A percentile compares a stretch with the other conserved stretches of the same genome.
Evolutionary conservation across 2,797 vertebrate species (phyloP).

Genomic region (Myotis myotis): DNA sequence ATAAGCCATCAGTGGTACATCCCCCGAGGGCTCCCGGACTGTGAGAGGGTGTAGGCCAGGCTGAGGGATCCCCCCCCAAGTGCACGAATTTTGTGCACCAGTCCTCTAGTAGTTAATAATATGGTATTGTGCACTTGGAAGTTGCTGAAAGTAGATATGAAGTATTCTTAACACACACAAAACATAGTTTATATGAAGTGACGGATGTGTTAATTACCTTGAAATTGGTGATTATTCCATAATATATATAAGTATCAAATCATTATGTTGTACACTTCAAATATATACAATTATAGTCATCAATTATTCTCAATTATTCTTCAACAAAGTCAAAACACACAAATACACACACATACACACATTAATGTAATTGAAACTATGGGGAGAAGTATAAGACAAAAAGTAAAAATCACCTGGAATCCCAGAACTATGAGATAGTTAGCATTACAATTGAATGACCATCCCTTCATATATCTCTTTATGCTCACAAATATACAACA

Average conservation of each 20-base stretch:
- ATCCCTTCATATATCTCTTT: neutral
- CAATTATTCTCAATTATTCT: neutral
- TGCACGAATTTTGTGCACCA: no score
- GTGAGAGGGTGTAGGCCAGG: no score
- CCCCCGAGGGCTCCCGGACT: no score
- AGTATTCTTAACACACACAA: neutral
- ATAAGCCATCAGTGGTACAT: neutral
- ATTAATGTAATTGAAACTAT: neutral
- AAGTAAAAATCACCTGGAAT: neutral
- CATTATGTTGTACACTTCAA: neutral
- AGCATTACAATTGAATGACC: neutral
- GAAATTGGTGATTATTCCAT: neutral
- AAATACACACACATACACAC: neutral
- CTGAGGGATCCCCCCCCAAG: no score
- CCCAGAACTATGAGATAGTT: neutral
- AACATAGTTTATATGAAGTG: neutral
- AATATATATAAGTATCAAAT: neutral
- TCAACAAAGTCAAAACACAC: neutral
- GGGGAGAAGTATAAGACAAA: neutral
- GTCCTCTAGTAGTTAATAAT: neutral
- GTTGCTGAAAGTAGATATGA: neutral
- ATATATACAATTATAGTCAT: neutral
- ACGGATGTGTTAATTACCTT: neutral
- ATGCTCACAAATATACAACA: neutral
- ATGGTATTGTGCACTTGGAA: neutral